Conservation (phyloP, 2,113 vertebrate genomes). For the Syrmaticus mikado region DNA sequence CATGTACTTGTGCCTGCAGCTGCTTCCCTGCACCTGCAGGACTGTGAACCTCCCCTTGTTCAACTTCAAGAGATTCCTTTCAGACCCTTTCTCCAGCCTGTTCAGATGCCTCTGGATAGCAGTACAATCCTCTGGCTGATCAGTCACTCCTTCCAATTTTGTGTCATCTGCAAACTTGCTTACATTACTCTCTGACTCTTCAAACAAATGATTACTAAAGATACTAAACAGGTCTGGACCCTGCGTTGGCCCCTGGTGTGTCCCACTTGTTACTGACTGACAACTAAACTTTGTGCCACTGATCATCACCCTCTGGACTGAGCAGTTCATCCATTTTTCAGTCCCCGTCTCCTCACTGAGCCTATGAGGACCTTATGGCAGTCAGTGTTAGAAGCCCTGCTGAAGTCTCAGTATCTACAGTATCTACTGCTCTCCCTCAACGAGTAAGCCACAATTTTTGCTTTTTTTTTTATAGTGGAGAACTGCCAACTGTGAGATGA, state of each 20-base stretch:
- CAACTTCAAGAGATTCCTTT: not conserved
- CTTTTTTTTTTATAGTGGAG: not conserved
- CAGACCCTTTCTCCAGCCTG: not conserved
- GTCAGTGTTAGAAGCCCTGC: not conserved
- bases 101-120: not conserved
- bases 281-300: not conserved
- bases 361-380: not conserved
- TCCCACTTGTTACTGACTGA: not conserved
- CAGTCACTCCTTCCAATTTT: not conserved
- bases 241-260: not conserved
- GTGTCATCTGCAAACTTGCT: not conserved
- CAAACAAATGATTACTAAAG: not conserved
- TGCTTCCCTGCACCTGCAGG: not conserved
- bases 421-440: not conserved
- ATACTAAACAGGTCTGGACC: not conserved
- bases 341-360: not conserved
- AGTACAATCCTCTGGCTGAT: accelerated
- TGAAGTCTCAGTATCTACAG: not conserved
- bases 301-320: not conserved
- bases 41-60: not conserved
- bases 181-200: not conserved
- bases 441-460: not conserved
- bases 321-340: not conserved
- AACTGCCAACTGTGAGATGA: not conserved
- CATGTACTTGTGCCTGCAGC: not conserved